Base-by-base conservation (phyloP, 1,140 invertebrate species). In the Pseudomyrmex flavicornis region DNA sequence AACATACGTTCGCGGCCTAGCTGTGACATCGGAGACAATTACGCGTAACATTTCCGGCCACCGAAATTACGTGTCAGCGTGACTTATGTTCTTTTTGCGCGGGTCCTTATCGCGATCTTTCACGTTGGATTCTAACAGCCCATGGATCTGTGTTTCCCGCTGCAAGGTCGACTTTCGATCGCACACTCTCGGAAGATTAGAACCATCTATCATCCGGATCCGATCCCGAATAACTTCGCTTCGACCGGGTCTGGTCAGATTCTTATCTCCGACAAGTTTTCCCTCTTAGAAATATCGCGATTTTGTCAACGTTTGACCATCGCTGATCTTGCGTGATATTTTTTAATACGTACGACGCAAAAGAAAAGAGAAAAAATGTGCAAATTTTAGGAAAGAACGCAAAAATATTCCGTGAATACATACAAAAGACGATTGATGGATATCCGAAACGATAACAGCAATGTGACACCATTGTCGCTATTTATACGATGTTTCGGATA, bases 161-260 rank as follows among this genome's bases (percentile, higher is more conserved):
- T 20, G 50, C 20, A 50, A 83, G 73, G 63, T 86, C 75, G 83
- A 59, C 63, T 68, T 46, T 76, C 46, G 65, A 74, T 88, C 87
- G 69, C 50, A 10, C 68, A 56, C 66, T 75, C 17, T 73, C 76
- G 58, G 35, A 46, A 85, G 86, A 90, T 89, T 89, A 88, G 84
- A 84, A 86, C 83, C 92, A 93, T 93, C 91, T 90, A 93, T 93
- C 92, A 93, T 83, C 63, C 75, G 82, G 83, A 91, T 92, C 89
- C 88, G 91, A 92, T 92, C 85, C 85, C 76, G 84, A 90, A 92
- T 92, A 93, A 89, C 68, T 73, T 87, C 85, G 79, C 83, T 88
- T 84, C 70, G 26, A 68, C 62, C 17, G 26, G 48, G 65, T 72
- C 61, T 68, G 12, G 70, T 44, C 50, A 82, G 90, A 92, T 93